Evolutionary conservation across 2,113 vertebrate species (phyloP).

Genomic region (Oreochromis aureus): DNA sequence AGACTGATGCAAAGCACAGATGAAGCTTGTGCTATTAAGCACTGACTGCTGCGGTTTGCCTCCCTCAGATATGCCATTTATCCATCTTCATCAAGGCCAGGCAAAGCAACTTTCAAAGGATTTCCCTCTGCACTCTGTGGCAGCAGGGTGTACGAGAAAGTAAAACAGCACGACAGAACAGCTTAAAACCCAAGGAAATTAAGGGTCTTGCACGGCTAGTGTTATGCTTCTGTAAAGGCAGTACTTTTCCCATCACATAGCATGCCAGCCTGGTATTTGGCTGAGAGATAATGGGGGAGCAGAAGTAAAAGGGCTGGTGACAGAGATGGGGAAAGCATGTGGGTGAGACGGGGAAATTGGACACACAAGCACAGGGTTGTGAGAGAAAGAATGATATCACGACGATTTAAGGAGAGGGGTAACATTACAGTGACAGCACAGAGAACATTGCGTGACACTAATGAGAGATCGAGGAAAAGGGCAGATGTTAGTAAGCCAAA

Average conservation of each 20-base stretch:
- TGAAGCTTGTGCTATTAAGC: neutral
- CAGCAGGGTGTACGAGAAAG: neutral
- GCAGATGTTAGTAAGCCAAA: constrained; percentile 9
- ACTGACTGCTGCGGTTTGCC: neutral
- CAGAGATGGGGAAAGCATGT: constrained; percentile 22
- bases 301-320: neutral
- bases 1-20: neutral
- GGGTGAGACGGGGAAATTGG: constrained; percentile 31
- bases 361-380: constrained; percentile 7
- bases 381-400: constrained; percentile 37
- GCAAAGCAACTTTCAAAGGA: neutral
- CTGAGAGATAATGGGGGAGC: constrained; percentile 24
- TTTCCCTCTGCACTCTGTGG: neutral
- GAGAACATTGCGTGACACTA: constrained; percentile 30
- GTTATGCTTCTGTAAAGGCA: neutral
- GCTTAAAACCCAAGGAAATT: constrained; percentile 4
- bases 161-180: neutral
- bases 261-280: constrained; percentile 37
- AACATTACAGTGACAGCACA: constrained; percentile 44
- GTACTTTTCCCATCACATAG: constrained; percentile 31
- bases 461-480: constrained; percentile 34
- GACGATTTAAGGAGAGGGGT: constrained; percentile 40
- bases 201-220: neutral
- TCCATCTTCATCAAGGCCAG: neutral
- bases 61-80: neutral